Base-by-base conservation (phyloP, 53 echinoderm and acorn worm species). In the Echinometra lucunter region DNA sequence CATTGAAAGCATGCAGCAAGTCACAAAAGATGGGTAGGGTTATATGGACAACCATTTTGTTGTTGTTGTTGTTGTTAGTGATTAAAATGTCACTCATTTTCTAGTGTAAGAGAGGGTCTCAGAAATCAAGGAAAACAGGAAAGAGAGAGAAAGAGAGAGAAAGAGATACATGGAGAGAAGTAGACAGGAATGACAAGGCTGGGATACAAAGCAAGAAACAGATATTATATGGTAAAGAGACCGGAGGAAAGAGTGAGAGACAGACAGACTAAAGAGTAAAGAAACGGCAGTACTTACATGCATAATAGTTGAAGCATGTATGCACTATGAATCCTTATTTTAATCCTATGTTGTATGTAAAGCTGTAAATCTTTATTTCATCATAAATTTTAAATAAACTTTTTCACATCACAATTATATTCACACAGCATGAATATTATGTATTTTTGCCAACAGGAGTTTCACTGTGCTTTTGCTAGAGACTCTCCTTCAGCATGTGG, bases 381-480 rank as follows among this genome's bases (percentile, higher is more conserved):
- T 4, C 4, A 23, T 21, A 63, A 15, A 13, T 13, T 53, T 63
- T 63, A 15, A 63, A 21, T 63, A 21, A 21, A 63, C 63, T 63
- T 18, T n/a, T n/a, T 63, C 21, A 16, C 63, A 63, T 63, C 53
- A 63, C 21, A 0, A 21, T 63, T 9, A 63, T 63, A 57, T n/a
- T n/a, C n/a, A n/a, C n/a, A n/a, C n/a, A n/a, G 1, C 53, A 1
- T 53, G 53, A 53, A 53, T 53, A 9, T 53, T 53, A n/a, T 60
- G 85, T 85, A 27, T 4, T 85, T 85, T 27, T 12, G 30, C n/a
- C 25, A 4, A 4, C 90, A 98, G 98, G 80, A 66, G 89, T 25
- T 98, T 98, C 91, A 95, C 98, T 94, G 96, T 97, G 35, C 88
- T 95, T 21, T 83, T 98, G 37, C 94, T 98, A 37, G 95, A 95